Conservation (phyloP, 2,113 vertebrate species). For the Perognathus longimembris region DNA sequence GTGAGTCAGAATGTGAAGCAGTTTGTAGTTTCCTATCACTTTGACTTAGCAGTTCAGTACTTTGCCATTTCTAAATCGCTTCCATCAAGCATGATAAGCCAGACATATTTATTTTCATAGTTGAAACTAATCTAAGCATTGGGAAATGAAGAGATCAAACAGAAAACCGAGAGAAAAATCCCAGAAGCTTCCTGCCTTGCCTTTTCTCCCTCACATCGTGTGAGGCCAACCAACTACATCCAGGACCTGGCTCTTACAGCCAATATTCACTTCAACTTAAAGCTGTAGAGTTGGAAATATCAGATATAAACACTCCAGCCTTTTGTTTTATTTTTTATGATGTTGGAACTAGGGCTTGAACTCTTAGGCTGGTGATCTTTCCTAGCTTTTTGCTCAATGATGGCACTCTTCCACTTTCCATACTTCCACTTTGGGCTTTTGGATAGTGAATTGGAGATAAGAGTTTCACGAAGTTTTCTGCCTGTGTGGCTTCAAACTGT, state of each 20-base stretch:
- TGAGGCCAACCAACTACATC: neutral
- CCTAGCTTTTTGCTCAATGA: no score
- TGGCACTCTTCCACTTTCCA: no score
- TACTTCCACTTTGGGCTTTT: no score
- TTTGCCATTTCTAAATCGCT: neutral
- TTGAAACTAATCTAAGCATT: neutral
- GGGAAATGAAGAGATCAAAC: neutral
- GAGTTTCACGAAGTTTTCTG: no score
- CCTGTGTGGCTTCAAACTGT: no score
- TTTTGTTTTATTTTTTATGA: no score
- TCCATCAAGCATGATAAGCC: neutral
- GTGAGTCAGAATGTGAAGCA: neutral
- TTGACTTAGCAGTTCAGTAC: neutral
- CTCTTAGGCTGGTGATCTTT: no score
- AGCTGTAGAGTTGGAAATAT: neutral
- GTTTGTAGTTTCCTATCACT: neutral
- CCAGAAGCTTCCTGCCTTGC: neutral
- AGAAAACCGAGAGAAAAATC: neutral
- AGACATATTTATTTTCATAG: conserved; percentile 14
- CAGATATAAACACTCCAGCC: no score
- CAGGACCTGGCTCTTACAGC: neutral
- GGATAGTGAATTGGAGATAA: no score
- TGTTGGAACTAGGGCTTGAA: no score
- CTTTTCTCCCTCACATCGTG: neutral
- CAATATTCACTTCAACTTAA: neutral